Conservation (phyloP, 2,888 invertebrate genomes). For the Deroplatys truncata region DNA sequence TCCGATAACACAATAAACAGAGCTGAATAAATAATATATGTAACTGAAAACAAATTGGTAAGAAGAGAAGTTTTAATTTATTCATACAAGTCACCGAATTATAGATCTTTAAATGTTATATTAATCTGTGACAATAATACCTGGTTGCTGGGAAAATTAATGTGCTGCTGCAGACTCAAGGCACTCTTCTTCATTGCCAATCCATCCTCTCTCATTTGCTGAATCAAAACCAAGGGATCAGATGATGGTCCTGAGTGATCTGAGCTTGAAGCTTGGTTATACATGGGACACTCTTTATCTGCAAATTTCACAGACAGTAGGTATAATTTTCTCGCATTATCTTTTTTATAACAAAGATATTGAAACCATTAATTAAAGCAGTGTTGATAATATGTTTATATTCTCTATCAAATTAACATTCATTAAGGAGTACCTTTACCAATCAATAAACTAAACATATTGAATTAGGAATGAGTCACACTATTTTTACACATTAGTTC, state of each 20-base stretch:
- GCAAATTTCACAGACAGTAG: constrained; percentile 35
- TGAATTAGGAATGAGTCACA: no score
- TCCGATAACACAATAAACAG: no score
- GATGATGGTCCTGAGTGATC: constrained; percentile 42
- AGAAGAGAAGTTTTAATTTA: no score
- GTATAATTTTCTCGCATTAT: no score
- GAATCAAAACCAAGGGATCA: constrained; percentile 70
- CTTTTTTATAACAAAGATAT: constrained; percentile 16
- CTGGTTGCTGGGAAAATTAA: constrained; percentile 36
- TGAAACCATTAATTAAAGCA: constrained; percentile 34
- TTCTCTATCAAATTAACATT: background rate
- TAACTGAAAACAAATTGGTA: no score
- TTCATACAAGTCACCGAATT: no score
- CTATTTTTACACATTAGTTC: no score
- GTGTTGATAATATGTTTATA: background rate
- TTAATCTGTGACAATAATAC: background rate
- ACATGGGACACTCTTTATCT: constrained; percentile 96
- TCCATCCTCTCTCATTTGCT: constrained; percentile 90
- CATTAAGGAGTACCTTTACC: no score
- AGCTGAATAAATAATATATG: no score
- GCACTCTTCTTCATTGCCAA: constrained; percentile 75
- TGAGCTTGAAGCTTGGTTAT: constrained; percentile 49
- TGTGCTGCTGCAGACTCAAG: constrained; percentile 46
- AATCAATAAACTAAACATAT: no score
- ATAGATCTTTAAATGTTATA: no score